Base-by-base conservation (phyloP, 2,113 vertebrate species). In the Donacobius atricapilla region DNA sequence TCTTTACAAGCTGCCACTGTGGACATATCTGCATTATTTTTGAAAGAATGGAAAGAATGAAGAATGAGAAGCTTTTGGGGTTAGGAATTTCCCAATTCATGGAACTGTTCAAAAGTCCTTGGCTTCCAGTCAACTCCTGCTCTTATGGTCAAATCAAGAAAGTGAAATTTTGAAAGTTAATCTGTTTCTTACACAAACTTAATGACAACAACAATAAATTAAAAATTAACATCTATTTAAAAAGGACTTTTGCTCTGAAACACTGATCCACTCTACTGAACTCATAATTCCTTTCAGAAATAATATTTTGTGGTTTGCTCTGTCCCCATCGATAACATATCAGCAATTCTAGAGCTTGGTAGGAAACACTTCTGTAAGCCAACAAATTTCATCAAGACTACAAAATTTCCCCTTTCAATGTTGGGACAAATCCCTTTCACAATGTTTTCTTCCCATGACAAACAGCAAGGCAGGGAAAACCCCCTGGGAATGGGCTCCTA, bases 401-500 rank as follows among this genome's bases (percentile, higher is more conserved):
- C 45, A 73, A 78, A 78, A 61, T 39, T 23, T 66, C 30, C 19
- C 16, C 11, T 58, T 48, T 44, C 69, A 27, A 0, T 31, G 8
- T 11, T 79, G 47, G 50, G 63, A 63, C 39, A 71, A 83, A 68
- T 11, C 28, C 17, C 22, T 60, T 14, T 68, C 83, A 20, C 57
- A 47, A n/a, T 17, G 3, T 75, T 57, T 92, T 35, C 51, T 15
- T 10, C 5, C 56, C 25, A 37, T 6, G 14, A 33, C 16, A 56
- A 72, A 64, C 4, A 77, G 30, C 48, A 83, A 68, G 28, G 31
- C 56, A 63, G 7, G 31, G 33, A 76, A 82, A 88, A 33, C 1
- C 7, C 68, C n/a, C 15, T 31, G 1, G 0, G 20, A 48, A 31
- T 1, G 0, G 60, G 54, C 31, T 83, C 5, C 2, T 31, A 50